These are phyloP conservation scores for Pteropus alecto DNA, from an alignment of 2,113 vertebrate species.

Conservation along the genomic window DNA sequence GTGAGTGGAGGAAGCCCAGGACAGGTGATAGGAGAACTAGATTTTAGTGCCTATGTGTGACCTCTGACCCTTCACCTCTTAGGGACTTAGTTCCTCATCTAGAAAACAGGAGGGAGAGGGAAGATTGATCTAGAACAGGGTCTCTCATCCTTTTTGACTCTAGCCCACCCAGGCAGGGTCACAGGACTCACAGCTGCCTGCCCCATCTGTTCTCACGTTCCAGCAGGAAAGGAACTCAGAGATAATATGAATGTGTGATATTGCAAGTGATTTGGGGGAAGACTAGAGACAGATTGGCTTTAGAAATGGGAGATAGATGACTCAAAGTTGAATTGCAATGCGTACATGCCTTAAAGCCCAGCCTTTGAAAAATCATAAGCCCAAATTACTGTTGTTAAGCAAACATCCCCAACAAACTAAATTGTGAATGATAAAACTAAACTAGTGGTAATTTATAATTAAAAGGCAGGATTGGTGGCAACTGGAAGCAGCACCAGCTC, in stretches of 20 bases:
- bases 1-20: not conserved
- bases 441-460: conserved; percentile 55
- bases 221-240: not conserved
- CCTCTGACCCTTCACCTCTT: not conserved
- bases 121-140: not conserved
- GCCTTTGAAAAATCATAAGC: conserved; percentile 31
- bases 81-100: not conserved
- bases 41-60: not conserved
- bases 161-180: not conserved
- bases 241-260: not conserved
- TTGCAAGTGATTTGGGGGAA: not conserved
- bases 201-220: not conserved
- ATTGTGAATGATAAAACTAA: conserved; percentile 21
- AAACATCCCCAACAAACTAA: conserved; percentile 56
- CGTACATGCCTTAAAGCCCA: not conserved
- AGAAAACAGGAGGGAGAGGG: not conserved
- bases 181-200: not conserved
- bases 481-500: not conserved
- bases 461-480: not conserved
- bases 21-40: not conserved
- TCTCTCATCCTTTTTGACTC: not conserved
- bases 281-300: not conserved
- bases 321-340: not conserved
- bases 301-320: not conserved
- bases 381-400: conserved; percentile 62